These are phyloP conservation scores for Dolichopus griseipennis DNA, from an alignment of 2,888 invertebrate genomes.

Conservation along the genomic window DNA sequence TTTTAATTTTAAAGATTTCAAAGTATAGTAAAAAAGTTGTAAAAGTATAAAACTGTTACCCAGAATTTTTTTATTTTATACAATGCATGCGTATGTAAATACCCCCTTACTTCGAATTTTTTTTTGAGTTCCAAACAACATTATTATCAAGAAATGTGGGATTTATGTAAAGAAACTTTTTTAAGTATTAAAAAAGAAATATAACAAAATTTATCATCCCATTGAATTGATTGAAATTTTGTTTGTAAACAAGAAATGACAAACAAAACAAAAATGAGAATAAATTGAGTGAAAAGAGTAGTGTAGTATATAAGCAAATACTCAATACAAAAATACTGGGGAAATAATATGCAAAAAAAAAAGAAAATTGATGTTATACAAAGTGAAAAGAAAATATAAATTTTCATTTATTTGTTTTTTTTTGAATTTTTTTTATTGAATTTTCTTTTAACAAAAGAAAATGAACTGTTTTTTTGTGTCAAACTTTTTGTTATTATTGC, in stretches of 20 bases:
- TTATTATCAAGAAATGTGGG: background rate
- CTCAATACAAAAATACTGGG: background rate
- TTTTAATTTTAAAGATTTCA: no score
- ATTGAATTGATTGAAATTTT: conserved; percentile 3
- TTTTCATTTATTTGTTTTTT: background rate
- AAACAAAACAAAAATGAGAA: background rate
- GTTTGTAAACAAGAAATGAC: background rate
- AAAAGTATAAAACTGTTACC: no score
- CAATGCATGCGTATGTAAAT: no score
- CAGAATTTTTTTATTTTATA: no score
- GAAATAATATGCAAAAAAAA: background rate
- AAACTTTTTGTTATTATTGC: background rate
- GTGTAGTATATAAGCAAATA: no score
- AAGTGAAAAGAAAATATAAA: background rate
- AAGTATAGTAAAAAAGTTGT: no score
- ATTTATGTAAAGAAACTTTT: background rate
- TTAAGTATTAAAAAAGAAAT: background rate
- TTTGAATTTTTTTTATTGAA: background rate
- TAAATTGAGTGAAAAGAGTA: background rate
- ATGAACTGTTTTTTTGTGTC: background rate
- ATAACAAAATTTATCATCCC: background rate
- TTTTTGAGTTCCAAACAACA: no score
- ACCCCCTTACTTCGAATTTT: no score
- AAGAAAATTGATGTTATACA: background rate
- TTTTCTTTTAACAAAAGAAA: background rate